phyloP scores from a whole-genome alignment of 2,797 vertebrate genomes.

The Tarsius wallacei region DNA sequence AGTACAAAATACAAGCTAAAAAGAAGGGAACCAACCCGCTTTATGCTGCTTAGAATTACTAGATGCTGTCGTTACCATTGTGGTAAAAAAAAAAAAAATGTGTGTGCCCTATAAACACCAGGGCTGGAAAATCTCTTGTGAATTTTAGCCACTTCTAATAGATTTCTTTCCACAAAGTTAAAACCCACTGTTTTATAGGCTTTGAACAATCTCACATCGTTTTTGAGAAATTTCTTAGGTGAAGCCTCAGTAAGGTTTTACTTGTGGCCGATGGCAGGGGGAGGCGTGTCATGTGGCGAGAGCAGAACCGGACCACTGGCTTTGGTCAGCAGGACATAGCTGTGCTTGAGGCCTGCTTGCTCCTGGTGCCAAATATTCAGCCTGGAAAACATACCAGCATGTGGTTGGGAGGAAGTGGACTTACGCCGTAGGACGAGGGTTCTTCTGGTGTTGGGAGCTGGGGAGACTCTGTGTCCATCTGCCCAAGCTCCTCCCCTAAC shows the following conservation, averaged over 20 bases:
- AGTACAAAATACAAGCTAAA: background rate
- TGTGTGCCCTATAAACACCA: background rate
- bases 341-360: background rate
- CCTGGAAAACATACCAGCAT: background rate
- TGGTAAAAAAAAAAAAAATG: background rate
- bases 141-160: background rate
- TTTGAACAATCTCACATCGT: no score
- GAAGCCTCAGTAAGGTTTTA: no score
- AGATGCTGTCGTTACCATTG: background rate
- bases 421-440: accelerated
- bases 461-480: background rate
- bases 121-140: background rate
- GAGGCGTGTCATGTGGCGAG: no score
- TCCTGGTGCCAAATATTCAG: background rate
- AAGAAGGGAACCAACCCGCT: background rate
- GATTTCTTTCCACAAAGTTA: background rate
- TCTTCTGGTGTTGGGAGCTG: accelerated
- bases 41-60: background rate
- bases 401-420: no score
- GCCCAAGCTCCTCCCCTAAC: background rate
- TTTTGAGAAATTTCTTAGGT: no score
- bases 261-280: no score
- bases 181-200: no score
- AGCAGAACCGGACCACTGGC: no score
- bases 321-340: background rate